phyloP scores from a whole-genome alignment of 2,797 vertebrate species.

The Thunnus albacares region DNA sequence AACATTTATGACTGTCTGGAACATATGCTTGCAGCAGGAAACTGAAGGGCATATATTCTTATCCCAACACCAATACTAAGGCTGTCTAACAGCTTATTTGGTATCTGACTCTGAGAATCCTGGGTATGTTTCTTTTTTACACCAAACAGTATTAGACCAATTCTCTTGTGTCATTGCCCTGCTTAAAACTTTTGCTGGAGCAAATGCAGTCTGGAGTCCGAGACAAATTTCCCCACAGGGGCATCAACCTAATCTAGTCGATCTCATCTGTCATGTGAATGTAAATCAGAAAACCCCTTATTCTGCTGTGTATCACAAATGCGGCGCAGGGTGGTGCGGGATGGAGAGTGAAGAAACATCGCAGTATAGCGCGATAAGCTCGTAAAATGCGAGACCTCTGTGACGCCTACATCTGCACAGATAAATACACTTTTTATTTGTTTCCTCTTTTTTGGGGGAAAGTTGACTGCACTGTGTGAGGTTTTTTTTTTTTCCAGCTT shows the following conservation, averaged over 20 bases:
- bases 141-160: slow-evolving; percentile 15
- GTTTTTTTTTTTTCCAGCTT: slow-evolving; percentile 1
- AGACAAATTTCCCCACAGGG: slow-evolving; percentile 44
- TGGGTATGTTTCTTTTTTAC: slow-evolving; percentile 29
- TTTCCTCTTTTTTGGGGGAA: not conserved
- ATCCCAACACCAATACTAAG: slow-evolving; percentile 46
- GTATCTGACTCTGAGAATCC: slow-evolving; percentile 37
- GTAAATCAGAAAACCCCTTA: slow-evolving; percentile 35
- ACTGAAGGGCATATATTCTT: slow-evolving; percentile 55
- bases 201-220: slow-evolving; percentile 20
- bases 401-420: slow-evolving; percentile 7
- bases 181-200: slow-evolving; percentile 32
- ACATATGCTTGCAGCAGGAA: slow-evolving; percentile 61
- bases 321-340: slow-evolving; percentile 10
- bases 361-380: slow-evolving; percentile 13
- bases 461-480: slow-evolving; percentile 1
- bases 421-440: slow-evolving; percentile 29
- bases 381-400: slow-evolving; percentile 29
- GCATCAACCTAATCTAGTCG: slow-evolving; percentile 21
- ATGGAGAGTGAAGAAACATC: slow-evolving; percentile 3
- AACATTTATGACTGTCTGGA: slow-evolving; percentile 76
- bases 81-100: slow-evolving; percentile 50
- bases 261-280: slow-evolving; percentile 36
- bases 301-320: slow-evolving; percentile 25
- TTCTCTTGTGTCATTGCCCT: not conserved